A percentile compares a stretch with the other conserved stretches of the same genome.
These are phyloP conservation scores for Yponomeuta sedellus DNA, from an alignment of 2,888 invertebrate genomes.

Conservation along the genomic window DNA sequence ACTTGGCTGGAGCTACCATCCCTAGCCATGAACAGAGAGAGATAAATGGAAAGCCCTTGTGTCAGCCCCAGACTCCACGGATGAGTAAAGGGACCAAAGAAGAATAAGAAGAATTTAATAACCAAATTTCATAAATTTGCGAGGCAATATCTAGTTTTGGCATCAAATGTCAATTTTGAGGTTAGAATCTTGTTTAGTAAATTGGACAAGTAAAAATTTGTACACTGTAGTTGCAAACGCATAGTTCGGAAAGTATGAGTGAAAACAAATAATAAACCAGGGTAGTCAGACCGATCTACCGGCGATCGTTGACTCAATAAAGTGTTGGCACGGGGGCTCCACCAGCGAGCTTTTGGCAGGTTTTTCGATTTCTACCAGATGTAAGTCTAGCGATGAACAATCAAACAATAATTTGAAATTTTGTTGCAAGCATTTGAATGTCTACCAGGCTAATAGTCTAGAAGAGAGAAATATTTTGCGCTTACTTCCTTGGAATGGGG, in stretches of 20 bases:
- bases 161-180: no score
- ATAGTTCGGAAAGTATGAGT: conserved; percentile 31
- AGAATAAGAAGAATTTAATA: no score
- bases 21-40: no score
- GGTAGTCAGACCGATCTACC: conserved; percentile 14
- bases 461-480: neutral
- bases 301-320: conserved; percentile 38
- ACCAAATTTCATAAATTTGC: no score
- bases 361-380: neutral
- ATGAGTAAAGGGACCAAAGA: no score
- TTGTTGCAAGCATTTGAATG: neutral
- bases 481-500: no score
- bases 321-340: conserved; percentile 11
- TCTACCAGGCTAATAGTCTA: neutral
- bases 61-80: no score
- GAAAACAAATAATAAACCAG: conserved; percentile 32
- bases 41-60: no score
- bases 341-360: neutral
- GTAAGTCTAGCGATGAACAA: neutral
- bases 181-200: no score
- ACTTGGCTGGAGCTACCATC: no score
- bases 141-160: no score
- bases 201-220: no score
- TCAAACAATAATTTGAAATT: neutral
- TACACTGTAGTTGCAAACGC: neutral